Evolutionary conservation across 2,888 invertebrate genomes (phyloP).

Genomic region (Seira ritae): DNA sequence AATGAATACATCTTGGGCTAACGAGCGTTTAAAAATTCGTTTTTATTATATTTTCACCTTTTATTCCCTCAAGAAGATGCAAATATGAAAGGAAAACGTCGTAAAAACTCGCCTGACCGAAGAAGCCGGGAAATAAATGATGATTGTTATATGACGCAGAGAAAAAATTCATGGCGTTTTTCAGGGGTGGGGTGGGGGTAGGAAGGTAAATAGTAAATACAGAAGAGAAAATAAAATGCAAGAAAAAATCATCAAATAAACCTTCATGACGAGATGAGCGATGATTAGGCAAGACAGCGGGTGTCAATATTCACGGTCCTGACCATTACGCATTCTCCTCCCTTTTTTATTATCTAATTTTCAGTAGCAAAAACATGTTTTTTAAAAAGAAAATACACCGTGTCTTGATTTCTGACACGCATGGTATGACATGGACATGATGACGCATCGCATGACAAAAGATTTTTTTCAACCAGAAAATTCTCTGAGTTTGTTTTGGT

Average conservation of each 20-base stretch:
- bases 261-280: no score
- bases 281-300: conserved; percentile 64
- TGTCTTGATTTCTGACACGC: neutral
- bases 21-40: no score
- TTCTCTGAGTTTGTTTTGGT: no score
- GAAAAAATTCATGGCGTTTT: no score
- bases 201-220: neutral
- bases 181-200: neutral
- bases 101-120: neutral
- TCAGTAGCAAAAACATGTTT: neutral
- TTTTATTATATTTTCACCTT: no score
- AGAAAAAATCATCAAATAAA: conserved; percentile 41
- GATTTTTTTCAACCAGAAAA: conserved; percentile 3
- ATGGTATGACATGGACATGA: neutral
- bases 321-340: conserved; percentile 37
- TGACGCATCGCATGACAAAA: neutral
- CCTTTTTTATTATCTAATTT: conserved; percentile 16
- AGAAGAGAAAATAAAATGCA: conserved; percentile 24
- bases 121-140: neutral
- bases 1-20: no score
- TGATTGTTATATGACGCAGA: neutral
- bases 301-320: conserved; percentile 55
- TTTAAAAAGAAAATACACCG: conserved; percentile 9
- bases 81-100: neutral
- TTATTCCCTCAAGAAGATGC: no score